Conservation (phyloP, 2,113 vertebrate genomes). For the Hymenochirus boettgeri region DNA sequence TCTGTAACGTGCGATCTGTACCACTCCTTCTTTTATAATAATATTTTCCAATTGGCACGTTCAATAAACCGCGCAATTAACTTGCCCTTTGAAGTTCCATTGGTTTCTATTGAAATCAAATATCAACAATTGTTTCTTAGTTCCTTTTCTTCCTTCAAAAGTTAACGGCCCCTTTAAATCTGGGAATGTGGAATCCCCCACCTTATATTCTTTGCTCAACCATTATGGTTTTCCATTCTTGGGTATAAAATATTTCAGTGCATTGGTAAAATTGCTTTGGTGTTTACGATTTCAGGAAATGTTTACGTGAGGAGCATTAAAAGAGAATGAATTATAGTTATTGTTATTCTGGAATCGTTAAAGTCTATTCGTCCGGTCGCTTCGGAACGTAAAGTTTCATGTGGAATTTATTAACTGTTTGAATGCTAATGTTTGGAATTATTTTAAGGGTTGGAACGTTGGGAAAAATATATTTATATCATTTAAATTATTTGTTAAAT, state of each 20-base stretch:
- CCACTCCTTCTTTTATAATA: conserved; percentile 44
- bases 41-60: conserved; percentile 51
- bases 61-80: conserved; percentile 54
- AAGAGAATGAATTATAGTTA: conserved; percentile 32
- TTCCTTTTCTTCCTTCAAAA: background rate
- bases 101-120: conserved; percentile 21
- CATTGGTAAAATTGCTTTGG: conserved; percentile 54
- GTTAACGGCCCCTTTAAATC: background rate
- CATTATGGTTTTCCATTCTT: conserved; percentile 47
- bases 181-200: background rate
- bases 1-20: conserved; percentile 59
- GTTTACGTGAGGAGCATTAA: conserved; percentile 43
- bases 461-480: too few species aligned
- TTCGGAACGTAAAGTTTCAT: background rate
- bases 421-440: too few species aligned
- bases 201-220: conserved; percentile 23
- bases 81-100: conserved; percentile 47
- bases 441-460: too few species aligned
- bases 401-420: background rate
- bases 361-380: background rate
- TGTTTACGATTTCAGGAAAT: conserved; percentile 60
- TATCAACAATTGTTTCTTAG: background rate
- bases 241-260: conserved; percentile 53
- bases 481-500: too few species aligned
- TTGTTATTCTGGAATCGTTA: background rate